Conservation (phyloP, 2,888 invertebrate species). For the Rotaria macrura region DNA sequence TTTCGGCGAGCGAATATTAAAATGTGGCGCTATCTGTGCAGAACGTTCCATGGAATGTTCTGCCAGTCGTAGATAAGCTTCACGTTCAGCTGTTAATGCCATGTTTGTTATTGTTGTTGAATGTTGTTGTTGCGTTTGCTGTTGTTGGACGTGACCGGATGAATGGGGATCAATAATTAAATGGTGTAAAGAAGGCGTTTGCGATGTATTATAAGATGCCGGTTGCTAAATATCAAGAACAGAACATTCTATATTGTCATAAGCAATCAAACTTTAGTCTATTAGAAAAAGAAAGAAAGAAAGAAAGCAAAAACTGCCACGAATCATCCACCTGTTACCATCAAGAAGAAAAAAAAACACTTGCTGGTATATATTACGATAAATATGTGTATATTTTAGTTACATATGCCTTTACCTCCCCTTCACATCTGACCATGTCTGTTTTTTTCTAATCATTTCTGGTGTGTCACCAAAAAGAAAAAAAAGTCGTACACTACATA, state of each 20-base stretch:
- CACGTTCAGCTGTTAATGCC: slow-evolving; percentile 14
- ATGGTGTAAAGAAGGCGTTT: slow-evolving; percentile 11
- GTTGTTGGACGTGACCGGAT: neutral
- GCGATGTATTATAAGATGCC: neutral
- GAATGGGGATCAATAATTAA: slow-evolving; percentile 1
- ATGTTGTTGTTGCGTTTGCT: neutral
- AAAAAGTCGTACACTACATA: neutral
- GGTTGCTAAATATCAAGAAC: neutral
- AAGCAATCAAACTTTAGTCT: neutral
- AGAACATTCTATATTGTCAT: neutral
- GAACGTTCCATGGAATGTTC: neutral
- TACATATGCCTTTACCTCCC: neutral
- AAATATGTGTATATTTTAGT: neutral
- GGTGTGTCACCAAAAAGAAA: neutral
- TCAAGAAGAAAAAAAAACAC: neutral
- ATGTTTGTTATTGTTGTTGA: slow-evolving; percentile 1
- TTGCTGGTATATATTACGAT: neutral
- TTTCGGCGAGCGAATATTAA: slow-evolving; percentile 6
- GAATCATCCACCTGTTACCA: neutral
- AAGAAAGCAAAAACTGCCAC: neutral
- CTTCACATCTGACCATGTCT: neutral
- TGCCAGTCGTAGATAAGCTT: slow-evolving; percentile 17
- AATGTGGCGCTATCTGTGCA: neutral
- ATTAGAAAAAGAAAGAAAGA: neutral
- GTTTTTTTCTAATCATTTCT: neutral